Base-by-base conservation (phyloP, 2,888 invertebrate genomes). In the Eupithecia pulchellata region DNA sequence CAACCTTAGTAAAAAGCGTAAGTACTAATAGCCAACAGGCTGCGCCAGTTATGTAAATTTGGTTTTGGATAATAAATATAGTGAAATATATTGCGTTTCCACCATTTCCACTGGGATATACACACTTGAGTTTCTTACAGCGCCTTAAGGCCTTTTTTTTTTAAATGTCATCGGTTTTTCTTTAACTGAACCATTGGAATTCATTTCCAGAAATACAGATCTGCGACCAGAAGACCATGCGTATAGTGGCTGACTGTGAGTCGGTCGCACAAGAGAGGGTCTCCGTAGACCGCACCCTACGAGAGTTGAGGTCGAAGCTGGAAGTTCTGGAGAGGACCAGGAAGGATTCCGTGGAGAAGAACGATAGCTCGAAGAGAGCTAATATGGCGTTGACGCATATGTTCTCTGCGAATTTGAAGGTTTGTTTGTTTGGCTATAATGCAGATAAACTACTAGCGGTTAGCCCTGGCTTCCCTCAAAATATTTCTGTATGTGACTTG, bases 171-270 rank as follows among this genome's bases (percentile, higher is more conserved):
- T 6, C 4, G 34, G 34, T 9, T 34, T 34, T 34, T 34, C 9
- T 34, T 34, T 34, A 39, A 39, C 5, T 14, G 17, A n/a, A n/a
- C 1, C n/a, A 8, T 17, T 8, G 5, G n/a, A 42, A 42, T 9
- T 47, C 1, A 9, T 34, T 77, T 78, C 1, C 82, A 94, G 94
- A 95, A 77, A 92, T 92, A 60, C 93, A 94, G 81, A 93, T 98
- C 68, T 95, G 97, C 86, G 96, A 97, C 60, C 97, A 97, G 79
- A 97, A 97, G 82, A 96, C 96, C 64, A 89, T 96, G 79, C 96
- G 96, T 80, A 93, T 97, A 34, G 96, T 96, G 74, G 95, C 95
- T 69, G 96, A 97, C 62, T 88, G 96, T 5, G 96, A 96, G 27
- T 88, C 91, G 13, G 94, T 96, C 17, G 84, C 87, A 32, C 92